Conservation (phyloP, 2,113 vertebrate genomes). For the Aegotheles bennettii region DNA sequence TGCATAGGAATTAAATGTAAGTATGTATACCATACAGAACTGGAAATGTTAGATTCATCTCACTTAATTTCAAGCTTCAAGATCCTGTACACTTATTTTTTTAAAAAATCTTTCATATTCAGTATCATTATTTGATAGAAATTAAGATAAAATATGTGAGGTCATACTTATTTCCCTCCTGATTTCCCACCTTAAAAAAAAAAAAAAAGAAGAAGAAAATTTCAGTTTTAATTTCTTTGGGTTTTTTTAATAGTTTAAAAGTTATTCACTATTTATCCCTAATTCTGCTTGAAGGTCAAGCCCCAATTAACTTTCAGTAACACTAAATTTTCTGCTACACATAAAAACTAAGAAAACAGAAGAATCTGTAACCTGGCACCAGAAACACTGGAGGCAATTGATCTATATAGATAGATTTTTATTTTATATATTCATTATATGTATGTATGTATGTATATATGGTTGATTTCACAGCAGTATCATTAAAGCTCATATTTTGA, state of each 20-base stretch:
- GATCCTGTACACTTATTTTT: not conserved
- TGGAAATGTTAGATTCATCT: not conserved
- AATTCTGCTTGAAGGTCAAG: not conserved
- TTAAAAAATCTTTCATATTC: not conserved
- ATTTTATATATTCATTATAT: not conserved
- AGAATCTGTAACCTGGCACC: not conserved
- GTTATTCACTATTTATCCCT: not conserved
- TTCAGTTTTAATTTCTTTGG: not conserved
- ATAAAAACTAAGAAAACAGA: not conserved
- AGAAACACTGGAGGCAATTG: not conserved
- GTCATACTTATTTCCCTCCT: rapidly evolving
- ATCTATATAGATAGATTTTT: not conserved
- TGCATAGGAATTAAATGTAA: not conserved
- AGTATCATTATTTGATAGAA: not conserved
- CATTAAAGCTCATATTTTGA: not conserved
- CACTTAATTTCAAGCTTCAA: not conserved
- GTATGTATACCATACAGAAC: not conserved
- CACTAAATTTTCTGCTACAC: not conserved
- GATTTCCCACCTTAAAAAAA: rapidly evolving
- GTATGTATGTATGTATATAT: no score
- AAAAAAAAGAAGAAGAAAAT: no score
- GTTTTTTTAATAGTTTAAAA: not conserved
- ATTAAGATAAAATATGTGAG: not conserved
- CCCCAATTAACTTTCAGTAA: not conserved
- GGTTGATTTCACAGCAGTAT: not conserved